Percentiles rank a stretch among this genome's conserved stretches.
phyloP scores from a whole-genome alignment of 2,797 vertebrate species.

The Lepus oiostolus region DNA sequence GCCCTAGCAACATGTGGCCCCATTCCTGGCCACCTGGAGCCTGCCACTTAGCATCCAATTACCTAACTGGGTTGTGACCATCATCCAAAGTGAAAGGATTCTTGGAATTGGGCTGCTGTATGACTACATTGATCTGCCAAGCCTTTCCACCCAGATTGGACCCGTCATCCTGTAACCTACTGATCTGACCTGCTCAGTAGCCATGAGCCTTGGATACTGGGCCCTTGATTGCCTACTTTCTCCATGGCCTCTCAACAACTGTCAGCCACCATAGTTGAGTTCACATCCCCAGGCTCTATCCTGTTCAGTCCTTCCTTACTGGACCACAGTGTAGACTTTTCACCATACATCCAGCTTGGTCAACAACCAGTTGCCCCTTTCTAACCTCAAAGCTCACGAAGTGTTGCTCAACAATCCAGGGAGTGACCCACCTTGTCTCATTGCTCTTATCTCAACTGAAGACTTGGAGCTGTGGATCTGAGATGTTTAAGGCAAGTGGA shows the following conservation, averaged over 20 bases:
- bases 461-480: neutral
- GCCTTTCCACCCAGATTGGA: neutral
- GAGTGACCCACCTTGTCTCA: neutral
- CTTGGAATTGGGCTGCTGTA: neutral
- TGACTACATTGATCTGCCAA: neutral
- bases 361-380: neutral
- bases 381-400: neutral
- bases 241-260: neutral
- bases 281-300: neutral
- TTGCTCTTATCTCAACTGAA: neutral
- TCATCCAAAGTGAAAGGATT: neutral
- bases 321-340: neutral
- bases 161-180: neutral
- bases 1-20: neutral
- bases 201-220: neutral
- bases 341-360: neutral
- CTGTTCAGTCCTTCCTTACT: neutral
- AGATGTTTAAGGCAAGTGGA: neutral
- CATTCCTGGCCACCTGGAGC: neutral
- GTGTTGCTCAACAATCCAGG: neutral
- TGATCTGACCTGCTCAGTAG: neutral
- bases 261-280: neutral
- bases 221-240: neutral
- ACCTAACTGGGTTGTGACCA: neutral
- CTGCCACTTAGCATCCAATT: neutral